Conservation (phyloP, 2,113 vertebrate genomes). For the Azemiops feae region DNA sequence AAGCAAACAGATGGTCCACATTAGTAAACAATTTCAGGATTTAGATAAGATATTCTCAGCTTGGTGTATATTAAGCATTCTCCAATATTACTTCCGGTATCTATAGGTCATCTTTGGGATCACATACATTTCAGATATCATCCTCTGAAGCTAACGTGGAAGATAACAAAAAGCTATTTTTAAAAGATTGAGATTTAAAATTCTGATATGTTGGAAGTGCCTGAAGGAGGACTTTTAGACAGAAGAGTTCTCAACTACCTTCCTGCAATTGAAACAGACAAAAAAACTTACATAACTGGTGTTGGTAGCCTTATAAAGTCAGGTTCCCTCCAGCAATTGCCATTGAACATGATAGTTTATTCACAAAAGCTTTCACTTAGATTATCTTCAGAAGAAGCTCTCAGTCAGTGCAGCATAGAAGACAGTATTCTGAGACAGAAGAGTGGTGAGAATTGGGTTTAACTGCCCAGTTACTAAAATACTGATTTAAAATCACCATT, state of each 20-base stretch:
- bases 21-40: neutral
- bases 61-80: neutral
- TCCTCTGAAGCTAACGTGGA: neutral
- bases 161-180: neutral
- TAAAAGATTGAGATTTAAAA: neutral
- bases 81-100: neutral
- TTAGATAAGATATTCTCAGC: neutral
- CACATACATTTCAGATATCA: neutral
- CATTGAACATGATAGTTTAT: constrained; percentile 9
- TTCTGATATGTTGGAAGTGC: neutral
- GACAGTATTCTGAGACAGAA: neutral
- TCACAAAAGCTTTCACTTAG: constrained; percentile 11
- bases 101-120: neutral
- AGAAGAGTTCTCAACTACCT: neutral
- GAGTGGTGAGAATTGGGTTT: neutral
- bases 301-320: constrained; percentile 13
- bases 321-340: constrained; percentile 20
- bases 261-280: constrained; percentile 2
- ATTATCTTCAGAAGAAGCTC: neutral
- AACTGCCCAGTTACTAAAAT: neutral
- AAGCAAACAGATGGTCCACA: neutral
- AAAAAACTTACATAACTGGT: constrained; percentile 1
- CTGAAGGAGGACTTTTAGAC: constrained; percentile 4
- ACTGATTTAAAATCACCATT: neutral
- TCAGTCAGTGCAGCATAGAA: neutral